Percentiles rank a stretch among this genome's conserved stretches.
Evolutionary conservation across 2,888 invertebrate species (phyloP).

Genomic region (Microplitis manilae): DNA sequence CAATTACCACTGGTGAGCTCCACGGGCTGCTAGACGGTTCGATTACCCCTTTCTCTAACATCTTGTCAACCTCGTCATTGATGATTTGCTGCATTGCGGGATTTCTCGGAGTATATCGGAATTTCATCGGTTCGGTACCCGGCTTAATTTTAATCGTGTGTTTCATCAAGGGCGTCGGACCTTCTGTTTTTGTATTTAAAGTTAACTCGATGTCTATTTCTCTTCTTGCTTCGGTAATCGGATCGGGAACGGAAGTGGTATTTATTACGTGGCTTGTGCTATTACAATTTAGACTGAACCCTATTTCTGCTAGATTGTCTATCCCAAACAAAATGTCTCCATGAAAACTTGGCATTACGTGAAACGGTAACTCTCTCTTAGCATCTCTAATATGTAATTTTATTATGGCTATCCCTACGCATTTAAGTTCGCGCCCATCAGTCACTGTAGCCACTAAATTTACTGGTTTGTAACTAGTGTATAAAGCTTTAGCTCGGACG

Average conservation of each 20-base stretch:
- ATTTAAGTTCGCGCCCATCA: too few species aligned
- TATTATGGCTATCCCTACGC: too few species aligned
- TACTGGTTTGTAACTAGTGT: too few species aligned
- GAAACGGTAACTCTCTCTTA: too few species aligned
- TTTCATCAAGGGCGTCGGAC: neutral
- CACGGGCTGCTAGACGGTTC: slow-evolving; percentile 55
- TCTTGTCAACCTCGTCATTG: slow-evolving; percentile 55
- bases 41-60: slow-evolving; percentile 56
- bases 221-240: neutral
- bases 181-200: neutral
- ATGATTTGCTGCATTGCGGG: slow-evolving; percentile 30
- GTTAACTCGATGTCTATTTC: neutral
- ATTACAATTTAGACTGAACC: too few species aligned
- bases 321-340: too few species aligned
- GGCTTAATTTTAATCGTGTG: slow-evolving; percentile 30
- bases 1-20: slow-evolving; percentile 48
- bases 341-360: too few species aligned
- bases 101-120: slow-evolving; percentile 36
- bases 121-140: slow-evolving; percentile 33
- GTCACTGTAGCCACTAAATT: too few species aligned
- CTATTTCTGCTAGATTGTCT: too few species aligned
- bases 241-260: neutral
- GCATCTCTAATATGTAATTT: too few species aligned
- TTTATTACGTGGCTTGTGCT: neutral
- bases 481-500: too few species aligned